A percentile compares a stretch with the other conserved stretches of the same genome.
Evolutionary conservation across 2,797 vertebrate genomes (phyloP).

Genomic region (Dallia pectoralis): DNA sequence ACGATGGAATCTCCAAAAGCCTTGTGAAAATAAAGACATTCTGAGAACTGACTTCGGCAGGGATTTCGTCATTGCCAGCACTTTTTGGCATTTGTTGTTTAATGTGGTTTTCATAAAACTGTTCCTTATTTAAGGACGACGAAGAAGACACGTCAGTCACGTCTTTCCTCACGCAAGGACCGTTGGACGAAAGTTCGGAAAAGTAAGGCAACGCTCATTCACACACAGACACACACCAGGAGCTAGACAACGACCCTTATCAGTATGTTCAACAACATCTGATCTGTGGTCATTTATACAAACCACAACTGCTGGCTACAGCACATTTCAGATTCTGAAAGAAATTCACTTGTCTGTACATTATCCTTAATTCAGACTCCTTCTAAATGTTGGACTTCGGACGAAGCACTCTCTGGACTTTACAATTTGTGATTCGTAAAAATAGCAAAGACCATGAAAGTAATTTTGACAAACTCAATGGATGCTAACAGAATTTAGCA

Average conservation of each 20-base stretch:
- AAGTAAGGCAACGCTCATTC: conserved; percentile 36
- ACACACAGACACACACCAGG: conserved; percentile 28
- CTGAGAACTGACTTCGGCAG: conserved; percentile 65
- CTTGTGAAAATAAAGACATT: conserved; percentile 75
- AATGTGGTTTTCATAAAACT: conserved; percentile 67
- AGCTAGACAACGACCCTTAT: conserved; percentile 51
- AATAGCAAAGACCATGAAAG: neutral
- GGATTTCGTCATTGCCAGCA: conserved; percentile 59
- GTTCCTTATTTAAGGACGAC: conserved; percentile 60
- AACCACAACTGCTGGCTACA: conserved; percentile 43
- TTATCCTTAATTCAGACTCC: neutral
- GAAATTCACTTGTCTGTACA: neutral
- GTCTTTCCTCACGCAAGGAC: conserved; percentile 56
- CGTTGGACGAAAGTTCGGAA: conserved; percentile 62
- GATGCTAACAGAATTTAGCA: neutral
- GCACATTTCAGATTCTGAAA: neutral
- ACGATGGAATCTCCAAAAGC: conserved; percentile 68
- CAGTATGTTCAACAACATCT: conserved; percentile 34
- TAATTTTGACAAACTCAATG: neutral
- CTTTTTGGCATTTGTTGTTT: conserved; percentile 55
- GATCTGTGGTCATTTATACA: conserved; percentile 24
- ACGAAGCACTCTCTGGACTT: neutral
- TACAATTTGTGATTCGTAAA: neutral
- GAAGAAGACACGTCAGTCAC: conserved; percentile 61
- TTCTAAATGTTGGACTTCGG: neutral